These are phyloP conservation scores for Athalia rosae DNA, from an alignment of 2,888 invertebrate species.

Conservation along the genomic window DNA sequence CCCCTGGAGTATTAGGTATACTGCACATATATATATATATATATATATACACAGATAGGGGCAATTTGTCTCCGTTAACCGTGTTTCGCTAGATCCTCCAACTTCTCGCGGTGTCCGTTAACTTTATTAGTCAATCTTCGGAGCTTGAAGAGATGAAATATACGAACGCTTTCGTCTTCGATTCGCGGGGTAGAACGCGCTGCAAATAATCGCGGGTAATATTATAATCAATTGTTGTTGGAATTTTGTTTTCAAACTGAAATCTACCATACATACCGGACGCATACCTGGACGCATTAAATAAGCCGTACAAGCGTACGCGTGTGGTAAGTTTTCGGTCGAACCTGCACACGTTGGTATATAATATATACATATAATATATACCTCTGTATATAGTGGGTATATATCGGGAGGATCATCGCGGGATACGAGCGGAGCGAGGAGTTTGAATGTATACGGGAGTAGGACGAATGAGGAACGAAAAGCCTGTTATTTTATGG, in stretches of 20 bases:
- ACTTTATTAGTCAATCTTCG: constrained; percentile 38
- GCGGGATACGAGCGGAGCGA: constrained; percentile 26
- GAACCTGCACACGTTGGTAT: constrained; percentile 12
- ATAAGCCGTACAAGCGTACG: not conserved
- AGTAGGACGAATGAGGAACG: constrained; percentile 32
- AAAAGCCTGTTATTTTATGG: constrained; percentile 50
- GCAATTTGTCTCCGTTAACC: constrained; percentile 39
- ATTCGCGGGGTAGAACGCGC: no score
- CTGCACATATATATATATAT: not conserved
- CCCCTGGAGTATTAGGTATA: not conserved
- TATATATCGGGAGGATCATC: constrained; percentile 5
- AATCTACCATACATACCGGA: no score
- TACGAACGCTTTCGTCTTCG: no score
- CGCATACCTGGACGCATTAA: not conserved
- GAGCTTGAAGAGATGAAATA: not conserved
- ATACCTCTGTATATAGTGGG: no score
- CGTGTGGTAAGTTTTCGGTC: constrained; percentile 38
- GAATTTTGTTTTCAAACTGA: no score
- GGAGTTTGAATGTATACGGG: constrained; percentile 38
- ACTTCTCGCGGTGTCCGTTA: constrained; percentile 3
- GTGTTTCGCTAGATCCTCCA: constrained; percentile 3
- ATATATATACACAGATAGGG: constrained; percentile 9
- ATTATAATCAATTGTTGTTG: no score
- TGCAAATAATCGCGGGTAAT: no score
- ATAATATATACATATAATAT: no score